A percentile compares a stretch with the other conserved stretches of the same genome.
These are phyloP conservation scores for Drosophila trapezifrons DNA, from an alignment of 1,140 invertebrate genomes.

Conservation along the genomic window DNA sequence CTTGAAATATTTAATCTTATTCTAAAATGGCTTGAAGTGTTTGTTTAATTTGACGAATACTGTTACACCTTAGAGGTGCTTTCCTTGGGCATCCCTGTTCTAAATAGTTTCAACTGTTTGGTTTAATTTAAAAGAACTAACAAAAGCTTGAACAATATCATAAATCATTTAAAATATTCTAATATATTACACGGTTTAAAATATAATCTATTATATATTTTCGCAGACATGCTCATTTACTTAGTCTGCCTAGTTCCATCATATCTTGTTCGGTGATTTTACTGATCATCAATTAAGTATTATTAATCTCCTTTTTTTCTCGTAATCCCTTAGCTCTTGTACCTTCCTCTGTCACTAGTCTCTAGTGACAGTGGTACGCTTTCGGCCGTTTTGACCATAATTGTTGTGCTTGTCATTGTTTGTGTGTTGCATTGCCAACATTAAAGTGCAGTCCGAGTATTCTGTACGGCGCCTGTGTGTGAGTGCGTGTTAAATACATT, in stretches of 20 bases:
- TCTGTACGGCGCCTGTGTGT: slow-evolving; percentile 28
- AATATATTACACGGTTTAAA: too few relatives aligned
- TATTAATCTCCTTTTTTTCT: slow-evolving; percentile 11
- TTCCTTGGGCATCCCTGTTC: neutral
- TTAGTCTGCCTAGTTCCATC: neutral
- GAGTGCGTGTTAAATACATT: slow-evolving; percentile 78
- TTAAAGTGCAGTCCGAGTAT: slow-evolving; percentile 32
- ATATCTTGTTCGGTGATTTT: slow-evolving; percentile 1
- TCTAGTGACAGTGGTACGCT: slow-evolving; percentile 60
- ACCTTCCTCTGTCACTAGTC: slow-evolving; percentile 24
- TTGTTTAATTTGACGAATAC: neutral
- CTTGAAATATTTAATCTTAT: neutral
- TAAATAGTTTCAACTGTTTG: neutral
- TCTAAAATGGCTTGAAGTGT: neutral
- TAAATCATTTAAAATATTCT: neutral
- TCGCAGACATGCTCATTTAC: too few relatives aligned
- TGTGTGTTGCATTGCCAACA: slow-evolving; percentile 69
- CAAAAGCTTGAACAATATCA: neutral
- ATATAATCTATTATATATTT: too few relatives aligned
- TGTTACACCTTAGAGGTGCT: neutral
- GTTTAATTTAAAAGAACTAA: neutral
- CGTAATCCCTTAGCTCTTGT: slow-evolving; percentile 1
- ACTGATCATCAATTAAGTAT: slow-evolving; percentile 11
- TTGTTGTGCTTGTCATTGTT: slow-evolving; percentile 73
- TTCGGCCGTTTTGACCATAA: slow-evolving; percentile 72